Evolutionary conservation across 2,888 invertebrate species (phyloP), one percentile per base, ranked within the genome.

Genomic region (Dasysyrphus tricinctus): DNA sequence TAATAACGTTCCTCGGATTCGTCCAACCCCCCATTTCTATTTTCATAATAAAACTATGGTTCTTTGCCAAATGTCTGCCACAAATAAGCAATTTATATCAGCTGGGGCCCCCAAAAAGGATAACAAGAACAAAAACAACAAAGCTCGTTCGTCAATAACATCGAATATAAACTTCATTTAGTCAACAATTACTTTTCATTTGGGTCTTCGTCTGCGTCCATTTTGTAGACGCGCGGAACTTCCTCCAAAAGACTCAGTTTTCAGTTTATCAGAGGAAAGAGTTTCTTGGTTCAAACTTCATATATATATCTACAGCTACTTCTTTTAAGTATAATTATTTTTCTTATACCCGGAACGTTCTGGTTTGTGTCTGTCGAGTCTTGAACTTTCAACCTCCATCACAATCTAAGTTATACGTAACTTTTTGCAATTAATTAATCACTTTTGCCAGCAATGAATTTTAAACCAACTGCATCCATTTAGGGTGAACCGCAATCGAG

Each of bases 401-500:
- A 63, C 42, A 44, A 65, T 34, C 32, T 67, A 12, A 37, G 16
- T 47, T 54, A 29, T 51, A 9, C 24, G 49, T 49, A 78, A 82
- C 57, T 82, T 82, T 49, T 73, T 61, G 54, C 78, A 82, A 82
- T 82, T 78, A 77, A 82, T 82, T 72, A 72, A 77, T 77, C 82
- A 82, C 67, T 67, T 73, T 59, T 57, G 12, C 34, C 54, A 69
- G 67, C 77, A 82, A 82, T 82, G 78, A 82, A 78, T 82, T 78
- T 82, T 44, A 78, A 78, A 61, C 78, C 73, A 78, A 73, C 65
- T 77, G 67, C 78, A 78, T 78, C 44, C 59, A 73, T 51, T 77
- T 49, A 63, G 49, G 32, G 37, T n/a, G 16, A 63, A 72, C 77
- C 72, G 32, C 65, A 49, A 57, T 63, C 39, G 51, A 19, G 51